A percentile compares a stretch with the other conserved stretches of the same genome.
phyloP scores from a whole-genome alignment of 1,140 invertebrate species.

The Oppia nitens region DNA sequence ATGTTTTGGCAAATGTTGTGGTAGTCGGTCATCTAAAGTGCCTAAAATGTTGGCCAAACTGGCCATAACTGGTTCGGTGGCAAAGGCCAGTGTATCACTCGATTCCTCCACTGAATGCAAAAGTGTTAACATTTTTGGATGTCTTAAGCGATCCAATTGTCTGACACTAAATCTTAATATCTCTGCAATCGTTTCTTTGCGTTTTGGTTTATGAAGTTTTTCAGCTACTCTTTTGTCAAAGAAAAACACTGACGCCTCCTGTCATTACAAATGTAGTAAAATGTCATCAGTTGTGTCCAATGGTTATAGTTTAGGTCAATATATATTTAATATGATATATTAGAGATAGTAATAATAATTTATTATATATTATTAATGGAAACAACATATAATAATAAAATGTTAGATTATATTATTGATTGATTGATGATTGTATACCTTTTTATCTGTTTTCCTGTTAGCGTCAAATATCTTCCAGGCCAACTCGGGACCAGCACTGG shows the following conservation, averaged over 20 bases:
- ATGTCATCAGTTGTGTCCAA: background rate
- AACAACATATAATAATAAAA: too few species aligned
- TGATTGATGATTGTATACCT: constrained; percentile 49
- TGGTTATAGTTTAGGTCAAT: too few species aligned
- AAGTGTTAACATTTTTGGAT: constrained; percentile 62
- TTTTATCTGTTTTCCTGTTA: constrained; percentile 66
- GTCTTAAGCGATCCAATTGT: constrained; percentile 62
- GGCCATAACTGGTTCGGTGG: constrained; percentile 66
- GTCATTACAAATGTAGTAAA: constrained; percentile 25
- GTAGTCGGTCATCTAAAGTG: constrained; percentile 37
- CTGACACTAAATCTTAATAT: constrained; percentile 61
- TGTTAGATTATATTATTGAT: too few species aligned
- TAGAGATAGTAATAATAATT: too few species aligned
- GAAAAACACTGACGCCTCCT: constrained; percentile 89
- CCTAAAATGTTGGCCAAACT: constrained; percentile 73
- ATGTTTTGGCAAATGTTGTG: constrained; percentile 29
- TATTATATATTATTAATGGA: too few species aligned
- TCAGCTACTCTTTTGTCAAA: constrained; percentile 87
- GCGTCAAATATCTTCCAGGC: constrained; percentile 85
- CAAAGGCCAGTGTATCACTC: constrained; percentile 71
- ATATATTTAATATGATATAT: too few species aligned
- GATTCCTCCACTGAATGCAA: constrained; percentile 35
- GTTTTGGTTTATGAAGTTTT: constrained; percentile 80
- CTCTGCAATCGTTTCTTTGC: constrained; percentile 79
- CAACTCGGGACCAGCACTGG: constrained; percentile 72